Evolutionary conservation across 2,888 invertebrate genomes (phyloP).

Genomic region (Lottia scabra): DNA sequence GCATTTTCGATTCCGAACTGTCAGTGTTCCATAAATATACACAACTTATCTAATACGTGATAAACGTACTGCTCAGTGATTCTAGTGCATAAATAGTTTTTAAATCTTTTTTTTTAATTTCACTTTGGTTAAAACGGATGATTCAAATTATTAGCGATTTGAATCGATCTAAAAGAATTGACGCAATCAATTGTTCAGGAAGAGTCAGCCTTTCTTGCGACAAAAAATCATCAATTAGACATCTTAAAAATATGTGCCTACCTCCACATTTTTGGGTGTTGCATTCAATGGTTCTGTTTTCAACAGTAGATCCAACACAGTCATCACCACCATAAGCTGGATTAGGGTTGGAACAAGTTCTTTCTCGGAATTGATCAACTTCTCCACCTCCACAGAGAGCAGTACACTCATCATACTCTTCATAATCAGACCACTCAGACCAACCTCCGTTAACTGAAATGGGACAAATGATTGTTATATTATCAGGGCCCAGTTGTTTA

Average conservation of each 20-base stretch:
- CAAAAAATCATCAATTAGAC: too few species aligned
- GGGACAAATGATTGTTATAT: not conserved
- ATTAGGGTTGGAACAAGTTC: slow-evolving; percentile 23
- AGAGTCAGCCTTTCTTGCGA: too few species aligned
- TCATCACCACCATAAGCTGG: slow-evolving; percentile 22
- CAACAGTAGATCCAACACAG: slow-evolving; percentile 12
- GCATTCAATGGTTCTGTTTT: slow-evolving; percentile 20
- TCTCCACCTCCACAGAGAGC: slow-evolving; percentile 23
- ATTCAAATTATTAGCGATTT: too few species aligned
- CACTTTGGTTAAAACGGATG: too few species aligned
- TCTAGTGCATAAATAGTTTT: too few species aligned
- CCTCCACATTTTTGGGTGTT: slow-evolving; percentile 26
- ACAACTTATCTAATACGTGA: too few species aligned
- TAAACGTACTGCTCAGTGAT: too few species aligned
- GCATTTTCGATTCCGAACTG: too few species aligned
- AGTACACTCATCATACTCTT: slow-evolving; percentile 24
- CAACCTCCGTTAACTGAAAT: slow-evolving; percentile 15
- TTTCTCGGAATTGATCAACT: slow-evolving; percentile 12
- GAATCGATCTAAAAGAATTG: too few species aligned
- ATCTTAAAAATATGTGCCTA: not conserved
- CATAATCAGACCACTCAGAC: slow-evolving; percentile 22
- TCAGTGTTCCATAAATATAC: too few species aligned
- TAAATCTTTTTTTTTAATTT: too few species aligned
- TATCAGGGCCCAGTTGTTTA: not conserved
- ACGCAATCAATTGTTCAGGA: too few species aligned